phyloP scores from a whole-genome alignment of 2,888 invertebrate genomes.

The Drosophila hawaiiensis region DNA sequence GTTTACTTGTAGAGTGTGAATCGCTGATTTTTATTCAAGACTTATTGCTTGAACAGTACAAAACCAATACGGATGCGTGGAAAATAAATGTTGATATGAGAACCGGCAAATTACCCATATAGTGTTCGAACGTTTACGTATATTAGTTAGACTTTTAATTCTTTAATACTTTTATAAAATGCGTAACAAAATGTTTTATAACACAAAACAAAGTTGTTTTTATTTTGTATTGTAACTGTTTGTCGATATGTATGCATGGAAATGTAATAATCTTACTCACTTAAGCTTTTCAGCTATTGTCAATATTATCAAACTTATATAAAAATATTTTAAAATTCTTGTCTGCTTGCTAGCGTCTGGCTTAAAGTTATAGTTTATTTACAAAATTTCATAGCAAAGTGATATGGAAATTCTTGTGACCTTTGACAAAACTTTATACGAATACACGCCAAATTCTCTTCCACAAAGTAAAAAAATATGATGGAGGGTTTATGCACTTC shows the following conservation, averaged over 20 bases:
- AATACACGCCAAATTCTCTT: too few species aligned
- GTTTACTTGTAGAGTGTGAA: not conserved
- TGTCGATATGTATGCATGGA: slow-evolving; percentile 26
- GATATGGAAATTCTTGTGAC: too few species aligned
- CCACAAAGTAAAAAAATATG: too few species aligned
- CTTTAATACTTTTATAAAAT: slow-evolving; percentile 63
- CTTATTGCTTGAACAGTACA: not conserved
- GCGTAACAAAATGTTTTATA: slow-evolving; percentile 19
- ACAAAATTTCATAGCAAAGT: too few species aligned
- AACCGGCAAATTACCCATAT: not conserved
- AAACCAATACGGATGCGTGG: not conserved
- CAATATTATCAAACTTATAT: too few species aligned
- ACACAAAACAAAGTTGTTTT: slow-evolving; percentile 47
- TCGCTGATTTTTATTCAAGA: not conserved
- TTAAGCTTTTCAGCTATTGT: slow-evolving; percentile 14
- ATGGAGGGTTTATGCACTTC: too few species aligned
- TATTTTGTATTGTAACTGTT: slow-evolving; percentile 48
- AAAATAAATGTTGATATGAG: not conserved
- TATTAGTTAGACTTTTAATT: slow-evolving; percentile 9
- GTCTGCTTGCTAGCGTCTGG: not conserved
- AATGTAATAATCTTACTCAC: slow-evolving; percentile 29
- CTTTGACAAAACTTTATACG: too few species aligned
- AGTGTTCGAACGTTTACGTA: not conserved
- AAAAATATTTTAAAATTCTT: slow-evolving; percentile 3
- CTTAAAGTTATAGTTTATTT: too few species aligned